Base-by-base conservation (phyloP, 1,140 invertebrate genomes). In the Augochlora pura region DNA sequence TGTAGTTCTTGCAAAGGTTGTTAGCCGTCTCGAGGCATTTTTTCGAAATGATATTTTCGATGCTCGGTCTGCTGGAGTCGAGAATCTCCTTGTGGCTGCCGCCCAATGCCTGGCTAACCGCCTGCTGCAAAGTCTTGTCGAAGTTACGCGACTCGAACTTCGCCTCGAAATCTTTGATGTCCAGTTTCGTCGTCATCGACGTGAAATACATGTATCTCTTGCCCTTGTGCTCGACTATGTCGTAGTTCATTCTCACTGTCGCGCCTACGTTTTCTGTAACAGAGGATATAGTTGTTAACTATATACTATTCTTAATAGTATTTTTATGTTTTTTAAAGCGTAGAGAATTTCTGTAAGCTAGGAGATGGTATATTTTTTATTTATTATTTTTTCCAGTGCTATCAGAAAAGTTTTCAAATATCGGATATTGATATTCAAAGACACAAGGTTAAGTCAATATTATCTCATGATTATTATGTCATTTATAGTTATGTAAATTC, bases 1-100 rank as follows among this genome's bases (percentile, higher is more conserved):
- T 83, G 67, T 90, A 92, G 25, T 87, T 77, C 74, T 89, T 92
- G 73, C 83, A 80, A 16, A 93, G 88, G 10, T 78, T 83, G 39
- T 92, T 93, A 0, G 83, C 7, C 0, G 89, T 2, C 0, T 66
- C 2, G 2, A 92, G 75, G 7, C 90, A 52, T 63, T 67, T 71
- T 52, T 87, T 67, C 0, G 91, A 87, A 59, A 92, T 85, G 0
- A 74, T 73, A 38, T 75, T 88, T 57, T 93, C 91, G 0, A 93
- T 6, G 18, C 84, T 82, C 6, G 91, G 90, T 10, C 65, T 86
- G 25, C 87, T 81, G 8, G 68, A 80, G 2, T 77, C 76, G 23
- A 92, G 64, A 8, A 92, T 74, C 66, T 93, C 92, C 18, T 84
- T 16, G 23, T 79, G 73, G 23, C 83, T 91, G 8, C 12, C 85